Evolutionary conservation across 2,888 invertebrate genomes (phyloP).

Genomic region (Brachypterus glaber): DNA sequence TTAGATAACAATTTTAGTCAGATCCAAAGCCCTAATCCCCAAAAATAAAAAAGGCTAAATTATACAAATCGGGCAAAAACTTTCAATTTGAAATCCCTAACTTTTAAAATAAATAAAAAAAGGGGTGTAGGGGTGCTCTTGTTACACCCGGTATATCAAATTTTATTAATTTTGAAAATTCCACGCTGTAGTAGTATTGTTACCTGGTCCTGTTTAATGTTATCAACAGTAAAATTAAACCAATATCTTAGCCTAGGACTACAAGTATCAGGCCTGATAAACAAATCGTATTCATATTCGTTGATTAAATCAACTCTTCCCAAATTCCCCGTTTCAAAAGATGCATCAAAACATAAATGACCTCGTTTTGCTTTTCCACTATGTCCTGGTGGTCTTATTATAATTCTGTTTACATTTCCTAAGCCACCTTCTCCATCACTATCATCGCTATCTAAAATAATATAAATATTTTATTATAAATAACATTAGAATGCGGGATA

Average conservation of each 20-base stretch:
- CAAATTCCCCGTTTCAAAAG: slow-evolving; percentile 93
- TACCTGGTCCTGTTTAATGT: slow-evolving; percentile 86
- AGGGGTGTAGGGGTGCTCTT: no score
- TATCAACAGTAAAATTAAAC: slow-evolving; percentile 98
- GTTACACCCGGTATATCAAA: no score
- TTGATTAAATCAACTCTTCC: slow-evolving; percentile 91
- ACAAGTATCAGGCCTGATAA: slow-evolving; percentile 92
- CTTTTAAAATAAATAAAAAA: no score
- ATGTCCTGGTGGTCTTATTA: slow-evolving; percentile 82
- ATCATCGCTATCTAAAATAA: slow-evolving; percentile 71
- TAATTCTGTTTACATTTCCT: slow-evolving; percentile 82
- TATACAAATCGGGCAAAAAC: no score
- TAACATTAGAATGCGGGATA: background rate
- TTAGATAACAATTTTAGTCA: no score
- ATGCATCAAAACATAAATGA: slow-evolving; percentile 93
- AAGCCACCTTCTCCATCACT: slow-evolving; percentile 89
- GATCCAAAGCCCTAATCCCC: no score
- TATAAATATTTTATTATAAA: background rate
- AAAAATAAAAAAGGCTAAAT: no score
- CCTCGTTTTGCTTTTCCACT: slow-evolving; percentile 94
- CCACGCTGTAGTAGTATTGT: background rate
- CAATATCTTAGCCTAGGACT: slow-evolving; percentile 87
- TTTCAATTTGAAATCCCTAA: no score
- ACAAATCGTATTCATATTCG: slow-evolving; percentile 93
- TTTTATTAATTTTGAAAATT: no score